phyloP scores from a whole-genome alignment of 2,113 vertebrate species.

The Syngnathus floridae region DNA sequence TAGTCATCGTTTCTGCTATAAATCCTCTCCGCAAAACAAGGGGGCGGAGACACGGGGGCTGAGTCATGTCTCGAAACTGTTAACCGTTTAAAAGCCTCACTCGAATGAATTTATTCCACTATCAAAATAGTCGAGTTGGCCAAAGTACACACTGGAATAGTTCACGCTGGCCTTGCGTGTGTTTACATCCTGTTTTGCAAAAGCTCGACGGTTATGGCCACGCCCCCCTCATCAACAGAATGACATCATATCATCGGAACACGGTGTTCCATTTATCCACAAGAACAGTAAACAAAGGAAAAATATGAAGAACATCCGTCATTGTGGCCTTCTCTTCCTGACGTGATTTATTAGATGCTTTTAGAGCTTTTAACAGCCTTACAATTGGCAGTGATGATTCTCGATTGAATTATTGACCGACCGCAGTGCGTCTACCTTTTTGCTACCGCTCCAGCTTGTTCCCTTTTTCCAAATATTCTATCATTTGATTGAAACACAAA shows the following conservation, averaged over 20 bases:
- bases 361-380: neutral
- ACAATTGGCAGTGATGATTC: neutral
- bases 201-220: neutral
- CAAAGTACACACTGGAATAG: neutral
- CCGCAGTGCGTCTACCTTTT: neutral
- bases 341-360: neutral
- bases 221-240: neutral
- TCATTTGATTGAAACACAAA: neutral
- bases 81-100: neutral
- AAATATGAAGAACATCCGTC: neutral
- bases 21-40: neutral
- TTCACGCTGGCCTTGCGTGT: neutral
- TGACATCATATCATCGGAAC: neutral
- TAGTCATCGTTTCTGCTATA: constrained; percentile 15
- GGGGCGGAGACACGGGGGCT: neutral
- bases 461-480: neutral
- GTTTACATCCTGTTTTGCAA: neutral
- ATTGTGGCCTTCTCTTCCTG: neutral
- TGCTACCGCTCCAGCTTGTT: neutral
- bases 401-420: neutral
- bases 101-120: neutral
- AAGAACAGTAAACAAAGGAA: neutral
- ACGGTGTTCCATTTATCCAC: too few relatives aligned
- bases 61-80: constrained; percentile 11
- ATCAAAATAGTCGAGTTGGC: too few relatives aligned